Conservation (phyloP, 2,113 vertebrate genomes). For the Dendrocopos noguchii region DNA sequence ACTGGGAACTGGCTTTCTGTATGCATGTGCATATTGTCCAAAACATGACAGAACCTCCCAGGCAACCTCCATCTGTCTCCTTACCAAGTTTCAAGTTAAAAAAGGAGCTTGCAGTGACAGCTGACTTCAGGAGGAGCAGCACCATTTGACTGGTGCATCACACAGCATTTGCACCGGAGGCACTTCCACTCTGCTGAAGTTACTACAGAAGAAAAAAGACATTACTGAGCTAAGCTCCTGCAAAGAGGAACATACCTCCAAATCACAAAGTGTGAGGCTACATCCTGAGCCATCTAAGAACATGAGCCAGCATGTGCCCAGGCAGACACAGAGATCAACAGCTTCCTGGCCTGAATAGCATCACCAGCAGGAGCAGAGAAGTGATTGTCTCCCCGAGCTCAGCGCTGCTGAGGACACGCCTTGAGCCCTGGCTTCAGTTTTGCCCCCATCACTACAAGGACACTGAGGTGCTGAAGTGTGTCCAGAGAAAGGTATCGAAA, state of each 20-base stretch:
- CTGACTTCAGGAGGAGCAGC: not conserved
- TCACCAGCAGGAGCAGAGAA: too few relatives aligned
- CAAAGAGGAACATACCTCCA: not conserved
- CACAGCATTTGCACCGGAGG: not conserved
- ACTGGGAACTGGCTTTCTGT: not conserved
- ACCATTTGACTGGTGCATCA: rapidly evolving
- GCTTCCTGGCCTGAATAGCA: too few relatives aligned
- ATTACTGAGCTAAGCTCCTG: not conserved
- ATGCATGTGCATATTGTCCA: not conserved
- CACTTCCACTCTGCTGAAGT: not conserved
- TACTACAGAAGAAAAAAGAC: not conserved
- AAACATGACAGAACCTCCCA: not conserved
- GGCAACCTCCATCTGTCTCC: slow-evolving; percentile 2
- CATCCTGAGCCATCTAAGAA: not conserved
- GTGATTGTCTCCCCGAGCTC: too few relatives aligned
- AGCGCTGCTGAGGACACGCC: too few relatives aligned
- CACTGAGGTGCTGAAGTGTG: too few relatives aligned
- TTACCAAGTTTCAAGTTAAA: not conserved
- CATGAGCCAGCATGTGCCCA: too few relatives aligned
- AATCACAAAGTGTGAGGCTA: not conserved
- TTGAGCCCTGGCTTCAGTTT: too few relatives aligned
- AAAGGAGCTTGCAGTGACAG: not conserved
- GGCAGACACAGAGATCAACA: too few relatives aligned
- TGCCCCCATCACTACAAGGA: too few relatives aligned
- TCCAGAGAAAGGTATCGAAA: too few relatives aligned